Conservation (phyloP, 1,140 invertebrate genomes). For the Drosophila tani region DNA sequence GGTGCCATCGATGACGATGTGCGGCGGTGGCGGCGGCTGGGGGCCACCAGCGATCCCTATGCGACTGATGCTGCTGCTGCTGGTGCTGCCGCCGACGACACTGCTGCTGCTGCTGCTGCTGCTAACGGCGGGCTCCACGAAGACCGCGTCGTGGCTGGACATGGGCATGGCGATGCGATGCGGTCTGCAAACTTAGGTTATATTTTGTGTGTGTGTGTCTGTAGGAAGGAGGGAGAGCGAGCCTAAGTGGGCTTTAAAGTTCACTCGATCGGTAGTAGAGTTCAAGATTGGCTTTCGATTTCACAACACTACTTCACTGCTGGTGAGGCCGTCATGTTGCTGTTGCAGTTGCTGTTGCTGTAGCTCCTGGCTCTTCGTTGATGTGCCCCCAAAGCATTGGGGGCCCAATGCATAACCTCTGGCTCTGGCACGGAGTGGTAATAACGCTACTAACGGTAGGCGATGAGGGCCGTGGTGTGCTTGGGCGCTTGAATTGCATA, state of each 20-base stretch:
- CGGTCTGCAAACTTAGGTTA: slow-evolving; percentile 52
- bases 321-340: slow-evolving; percentile 60
- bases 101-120: slow-evolving; percentile 40
- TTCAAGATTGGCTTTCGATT: slow-evolving; percentile 55
- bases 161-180: slow-evolving; percentile 59
- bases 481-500: slow-evolving; percentile 78
- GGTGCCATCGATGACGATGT: slow-evolving; percentile 72
- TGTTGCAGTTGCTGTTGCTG: slow-evolving; percentile 53
- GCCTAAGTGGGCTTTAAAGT: slow-evolving; percentile 51
- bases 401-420: slow-evolving; percentile 81
- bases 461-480: slow-evolving; percentile 55
- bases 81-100: slow-evolving; percentile 44
- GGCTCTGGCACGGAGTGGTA: slow-evolving; percentile 58
- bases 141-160: slow-evolving; percentile 71
- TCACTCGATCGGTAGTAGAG: slow-evolving; percentile 50
- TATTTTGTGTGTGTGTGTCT: slow-evolving; percentile 12
- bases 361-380: slow-evolving; percentile 51
- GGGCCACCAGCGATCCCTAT: slow-evolving; percentile 29
- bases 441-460: slow-evolving; percentile 28
- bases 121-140: slow-evolving; percentile 66
- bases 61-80: slow-evolving; percentile 38
- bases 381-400: slow-evolving; percentile 83
- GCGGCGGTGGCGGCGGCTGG: slow-evolving; percentile 58
- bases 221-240: slow-evolving; percentile 19
- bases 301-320: slow-evolving; percentile 73